A percentile compares a stretch with the other conserved stretches of the same genome.
Conservation (phyloP, 2,113 vertebrate genomes). For the Mastomys coucha region DNA sequence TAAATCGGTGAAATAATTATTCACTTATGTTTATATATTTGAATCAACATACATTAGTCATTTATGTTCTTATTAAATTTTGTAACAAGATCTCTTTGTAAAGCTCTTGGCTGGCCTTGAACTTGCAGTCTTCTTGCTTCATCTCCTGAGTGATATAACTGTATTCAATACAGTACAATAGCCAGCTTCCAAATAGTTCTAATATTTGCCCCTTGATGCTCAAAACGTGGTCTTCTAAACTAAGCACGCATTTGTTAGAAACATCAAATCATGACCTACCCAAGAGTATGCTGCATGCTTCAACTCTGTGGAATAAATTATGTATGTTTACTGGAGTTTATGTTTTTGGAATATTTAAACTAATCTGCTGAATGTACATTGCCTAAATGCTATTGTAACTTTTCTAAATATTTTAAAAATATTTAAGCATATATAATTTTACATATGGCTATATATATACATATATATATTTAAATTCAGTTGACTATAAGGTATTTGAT, state of each 20-base stretch:
- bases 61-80: background rate
- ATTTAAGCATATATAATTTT: background rate
- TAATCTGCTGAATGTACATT: background rate
- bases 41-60: background rate
- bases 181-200: background rate
- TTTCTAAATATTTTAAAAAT: slow-evolving; percentile 48
- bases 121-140: background rate
- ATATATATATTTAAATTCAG: slow-evolving; percentile 24
- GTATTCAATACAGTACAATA: too few relatives aligned
- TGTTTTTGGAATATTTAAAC: background rate
- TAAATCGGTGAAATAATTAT: background rate
- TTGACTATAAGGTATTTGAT: slow-evolving; percentile 57
- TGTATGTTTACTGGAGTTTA: background rate
- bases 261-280: background rate
- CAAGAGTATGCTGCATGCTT: background rate
- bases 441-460: background rate
- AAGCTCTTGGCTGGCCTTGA: background rate
- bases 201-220: rapidly evolving
- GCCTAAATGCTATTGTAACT: background rate
- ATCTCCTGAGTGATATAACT: background rate
- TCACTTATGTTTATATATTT: background rate
- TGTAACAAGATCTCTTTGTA: background rate
- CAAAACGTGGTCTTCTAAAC: background rate
- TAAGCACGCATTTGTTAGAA: background rate
- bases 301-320: background rate